Percentiles rank a stretch among this genome's conserved stretches.
phyloP scores from a whole-genome alignment of 2,113 vertebrate species.

The Alouatta palliata region DNA sequence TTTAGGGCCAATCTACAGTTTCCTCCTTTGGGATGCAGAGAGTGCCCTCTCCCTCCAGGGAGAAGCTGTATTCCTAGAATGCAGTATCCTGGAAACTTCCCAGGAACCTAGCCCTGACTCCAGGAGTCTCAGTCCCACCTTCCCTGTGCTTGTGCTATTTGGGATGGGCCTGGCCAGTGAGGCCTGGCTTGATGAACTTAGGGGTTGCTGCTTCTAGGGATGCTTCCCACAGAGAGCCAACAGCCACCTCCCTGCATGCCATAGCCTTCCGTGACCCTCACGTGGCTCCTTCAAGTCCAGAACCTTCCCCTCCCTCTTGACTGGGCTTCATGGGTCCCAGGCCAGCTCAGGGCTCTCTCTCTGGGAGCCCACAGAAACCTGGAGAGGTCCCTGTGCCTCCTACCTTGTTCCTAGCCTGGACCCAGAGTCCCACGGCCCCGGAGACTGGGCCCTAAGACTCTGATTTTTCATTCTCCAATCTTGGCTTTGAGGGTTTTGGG shows the following conservation, averaged over 20 bases:
- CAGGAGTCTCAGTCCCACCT: not conserved
- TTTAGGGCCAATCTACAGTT: not conserved
- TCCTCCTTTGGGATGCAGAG: fast-evolving
- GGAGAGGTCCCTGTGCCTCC: fast-evolving
- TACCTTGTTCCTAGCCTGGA: fast-evolving
- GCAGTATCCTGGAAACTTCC: fast-evolving
- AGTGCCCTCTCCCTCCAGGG: fast-evolving
- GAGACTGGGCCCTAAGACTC: fast-evolving
- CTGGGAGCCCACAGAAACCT: fast-evolving
- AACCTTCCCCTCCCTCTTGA: not conserved
- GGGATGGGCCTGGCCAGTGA: not conserved
- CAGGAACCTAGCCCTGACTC: fast-evolving
- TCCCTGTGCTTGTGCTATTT: not conserved
- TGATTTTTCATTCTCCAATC: fast-evolving
- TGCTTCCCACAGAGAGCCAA: not conserved
- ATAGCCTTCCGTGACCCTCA: fast-evolving
- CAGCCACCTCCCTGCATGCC: fast-evolving
- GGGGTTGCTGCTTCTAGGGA: not conserved
- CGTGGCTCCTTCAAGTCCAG: not conserved
- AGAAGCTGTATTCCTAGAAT: not conserved
- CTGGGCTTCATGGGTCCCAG: not conserved
- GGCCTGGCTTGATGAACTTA: fast-evolving
- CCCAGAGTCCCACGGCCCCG: fast-evolving
- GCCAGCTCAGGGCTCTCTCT: fast-evolving
- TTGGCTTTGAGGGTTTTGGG: fast-evolving